These are phyloP conservation scores for Porites evermanni DNA, from an alignment of 92 coral and sea anemone species.

Conservation along the genomic window DNA sequence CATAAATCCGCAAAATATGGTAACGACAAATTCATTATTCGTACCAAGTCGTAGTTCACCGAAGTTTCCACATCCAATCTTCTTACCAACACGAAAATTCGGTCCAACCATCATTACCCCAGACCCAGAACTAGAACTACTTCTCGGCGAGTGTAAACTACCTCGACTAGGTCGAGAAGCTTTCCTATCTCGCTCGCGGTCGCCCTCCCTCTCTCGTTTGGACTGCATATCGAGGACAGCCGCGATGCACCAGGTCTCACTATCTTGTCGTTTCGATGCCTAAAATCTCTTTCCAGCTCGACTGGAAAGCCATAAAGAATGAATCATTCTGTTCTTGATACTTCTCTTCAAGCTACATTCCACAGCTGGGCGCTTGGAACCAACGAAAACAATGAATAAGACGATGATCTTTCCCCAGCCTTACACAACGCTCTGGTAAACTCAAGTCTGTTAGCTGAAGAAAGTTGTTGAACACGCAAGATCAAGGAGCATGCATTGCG, in stretches of 20 bases:
- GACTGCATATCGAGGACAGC: constrained; percentile 76
- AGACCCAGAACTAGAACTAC: constrained; percentile 84
- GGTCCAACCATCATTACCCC: constrained; percentile 99
- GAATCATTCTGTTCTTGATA: constrained; percentile 36
- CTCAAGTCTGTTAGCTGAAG: constrained; percentile 34
- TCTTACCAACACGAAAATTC: constrained; percentile 99
- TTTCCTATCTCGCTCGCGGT: constrained; percentile 77
- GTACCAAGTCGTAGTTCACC: constrained; percentile 99
- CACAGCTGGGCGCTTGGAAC: not conserved
- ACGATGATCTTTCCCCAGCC: constrained; percentile 20
- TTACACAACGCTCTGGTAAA: constrained; percentile 1
- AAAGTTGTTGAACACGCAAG: constrained; percentile 77
- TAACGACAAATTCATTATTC: constrained; percentile 29
- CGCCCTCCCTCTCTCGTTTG: constrained; percentile 80
- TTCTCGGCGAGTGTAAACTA: constrained; percentile 86
- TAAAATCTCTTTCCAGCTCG: constrained; percentile 59
- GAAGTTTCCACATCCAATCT: constrained; percentile 99
- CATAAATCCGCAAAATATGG: constrained; percentile 36
- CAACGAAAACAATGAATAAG: constrained; percentile 1
- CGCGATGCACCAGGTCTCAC: constrained; percentile 40
- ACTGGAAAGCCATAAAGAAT: constrained; percentile 47
- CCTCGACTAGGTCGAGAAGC: constrained; percentile 74
- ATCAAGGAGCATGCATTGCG: constrained; percentile 73
- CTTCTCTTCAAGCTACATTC: constrained; percentile 4
- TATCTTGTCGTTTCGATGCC: constrained; percentile 35